phyloP scores from a whole-genome alignment of 2,888 invertebrate genomes.

The Aethes cnicana region DNA sequence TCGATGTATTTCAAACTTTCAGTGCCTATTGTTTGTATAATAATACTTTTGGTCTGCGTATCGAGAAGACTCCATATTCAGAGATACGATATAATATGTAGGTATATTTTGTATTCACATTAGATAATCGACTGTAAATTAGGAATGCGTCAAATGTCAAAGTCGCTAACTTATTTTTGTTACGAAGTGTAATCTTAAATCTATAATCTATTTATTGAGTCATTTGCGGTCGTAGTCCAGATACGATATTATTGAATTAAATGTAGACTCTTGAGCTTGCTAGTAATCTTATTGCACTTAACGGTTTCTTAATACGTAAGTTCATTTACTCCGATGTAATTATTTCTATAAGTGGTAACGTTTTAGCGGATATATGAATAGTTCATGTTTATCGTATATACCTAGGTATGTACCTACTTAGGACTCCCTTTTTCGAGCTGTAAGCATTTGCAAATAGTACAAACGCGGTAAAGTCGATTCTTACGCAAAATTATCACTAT shows the following conservation, averaged over 20 bases:
- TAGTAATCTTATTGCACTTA: conserved; percentile 47
- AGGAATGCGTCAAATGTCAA: conserved; percentile 59
- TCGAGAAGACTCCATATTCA: conserved; percentile 56
- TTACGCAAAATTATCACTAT: background rate
- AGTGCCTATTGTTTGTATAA: conserved; percentile 73
- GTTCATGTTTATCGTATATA: no score
- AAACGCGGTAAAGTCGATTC: conserved; percentile 1
- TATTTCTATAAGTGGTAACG: conserved; percentile 4
- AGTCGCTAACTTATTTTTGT: conserved; percentile 68
- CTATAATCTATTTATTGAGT: conserved; percentile 37
- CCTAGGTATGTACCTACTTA: no score
- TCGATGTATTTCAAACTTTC: conserved; percentile 58
- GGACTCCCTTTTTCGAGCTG: no score
- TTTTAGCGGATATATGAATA: no score
- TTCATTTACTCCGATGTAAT: background rate
- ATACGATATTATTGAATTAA: conserved; percentile 38
- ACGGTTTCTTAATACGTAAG: background rate
- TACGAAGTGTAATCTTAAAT: conserved; percentile 46
- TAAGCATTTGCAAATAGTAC: conserved; percentile 26
- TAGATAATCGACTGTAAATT: conserved; percentile 60
- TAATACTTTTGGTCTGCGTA: conserved; percentile 44
- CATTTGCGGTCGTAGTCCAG: conserved; percentile 47
- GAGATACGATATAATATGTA: conserved; percentile 73
- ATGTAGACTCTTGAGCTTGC: conserved; percentile 58
- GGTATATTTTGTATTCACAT: conserved; percentile 66